Evolutionary conservation across 2,797 vertebrate species (phyloP).

Genomic region (Poeciliopsis presidionis): DNA sequence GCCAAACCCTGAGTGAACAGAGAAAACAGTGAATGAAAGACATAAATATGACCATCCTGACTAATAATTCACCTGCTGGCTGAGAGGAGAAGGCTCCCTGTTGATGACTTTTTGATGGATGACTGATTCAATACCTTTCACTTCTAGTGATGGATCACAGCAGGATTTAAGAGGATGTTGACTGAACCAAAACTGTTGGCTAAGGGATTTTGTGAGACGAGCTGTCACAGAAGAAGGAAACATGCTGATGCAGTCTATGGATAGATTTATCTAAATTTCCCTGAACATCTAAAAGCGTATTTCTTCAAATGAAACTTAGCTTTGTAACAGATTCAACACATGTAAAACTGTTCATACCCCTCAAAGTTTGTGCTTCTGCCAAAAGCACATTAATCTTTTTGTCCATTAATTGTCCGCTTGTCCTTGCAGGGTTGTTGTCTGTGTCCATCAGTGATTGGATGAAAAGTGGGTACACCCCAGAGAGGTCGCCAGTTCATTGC

Average conservation of each 20-base stretch:
- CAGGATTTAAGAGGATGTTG: slow-evolving; percentile 19
- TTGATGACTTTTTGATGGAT: slow-evolving; percentile 74
- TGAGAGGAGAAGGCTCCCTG: slow-evolving; percentile 54
- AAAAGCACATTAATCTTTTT: too few relatives aligned
- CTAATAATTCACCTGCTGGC: slow-evolving; percentile 43
- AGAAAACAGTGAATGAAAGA: slow-evolving; percentile 36
- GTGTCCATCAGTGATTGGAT: not conserved
- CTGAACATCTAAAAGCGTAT: not conserved
- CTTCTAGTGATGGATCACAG: slow-evolving; percentile 50
- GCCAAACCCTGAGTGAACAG: not conserved
- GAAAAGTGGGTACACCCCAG: not conserved
- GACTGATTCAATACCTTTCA: slow-evolving; percentile 47
- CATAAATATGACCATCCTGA: slow-evolving; percentile 56
- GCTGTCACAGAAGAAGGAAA: slow-evolving; percentile 18
- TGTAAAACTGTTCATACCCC: not conserved
- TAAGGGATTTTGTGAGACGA: slow-evolving; percentile 43
- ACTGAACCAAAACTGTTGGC: slow-evolving; percentile 41
- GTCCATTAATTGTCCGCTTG: not conserved
- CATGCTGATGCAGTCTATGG: slow-evolving; percentile 36
- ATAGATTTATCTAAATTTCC: not conserved
- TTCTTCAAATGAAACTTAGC: not conserved
- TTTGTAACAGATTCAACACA: not conserved
- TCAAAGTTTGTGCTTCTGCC: not conserved
- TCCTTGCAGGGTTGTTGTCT: not conserved
- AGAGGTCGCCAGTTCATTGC: not conserved